Conservation (phyloP, 2,888 invertebrate species). For the Drosophila hamatofila region DNA sequence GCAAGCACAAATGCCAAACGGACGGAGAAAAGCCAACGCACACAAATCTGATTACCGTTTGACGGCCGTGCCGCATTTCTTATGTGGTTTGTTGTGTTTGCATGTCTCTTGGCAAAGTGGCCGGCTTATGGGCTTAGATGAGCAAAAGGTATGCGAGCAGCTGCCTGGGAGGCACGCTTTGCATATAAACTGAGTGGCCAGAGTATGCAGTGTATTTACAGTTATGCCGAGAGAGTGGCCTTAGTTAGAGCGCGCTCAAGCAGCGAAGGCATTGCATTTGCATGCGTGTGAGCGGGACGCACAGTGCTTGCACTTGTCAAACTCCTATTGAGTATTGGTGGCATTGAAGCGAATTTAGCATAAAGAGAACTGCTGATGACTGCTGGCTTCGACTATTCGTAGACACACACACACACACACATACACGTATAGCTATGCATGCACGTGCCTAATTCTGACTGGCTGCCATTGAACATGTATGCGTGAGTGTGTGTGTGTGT, state of each 20-base stretch:
- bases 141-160: not conserved
- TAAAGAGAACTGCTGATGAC: constrained; percentile 3
- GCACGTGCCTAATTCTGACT: not conserved
- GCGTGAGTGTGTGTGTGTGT: not conserved
- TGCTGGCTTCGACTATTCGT: not conserved
- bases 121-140: constrained; percentile 57
- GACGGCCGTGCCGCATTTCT: constrained; percentile 41
- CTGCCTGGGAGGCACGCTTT: not conserved
- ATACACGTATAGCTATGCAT: no score
- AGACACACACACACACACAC: not conserved
- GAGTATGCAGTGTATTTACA: constrained; percentile 2
- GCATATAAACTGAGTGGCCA: not conserved
- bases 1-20: constrained; percentile 47
- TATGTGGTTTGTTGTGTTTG: constrained; percentile 13
- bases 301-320: not conserved
- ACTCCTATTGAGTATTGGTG: constrained; percentile 4
- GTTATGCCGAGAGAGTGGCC: not conserved
- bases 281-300: constrained; percentile 1
- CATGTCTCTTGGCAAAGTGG: constrained; percentile 50
- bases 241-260: not conserved
- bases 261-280: not conserved
- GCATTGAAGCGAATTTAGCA: not conserved
- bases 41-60: constrained; percentile 73
- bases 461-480: not conserved
- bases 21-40: constrained; percentile 14